Evolutionary conservation across 2,888 invertebrate genomes (phyloP).

Genomic region (Eurytoma adleriae): DNA sequence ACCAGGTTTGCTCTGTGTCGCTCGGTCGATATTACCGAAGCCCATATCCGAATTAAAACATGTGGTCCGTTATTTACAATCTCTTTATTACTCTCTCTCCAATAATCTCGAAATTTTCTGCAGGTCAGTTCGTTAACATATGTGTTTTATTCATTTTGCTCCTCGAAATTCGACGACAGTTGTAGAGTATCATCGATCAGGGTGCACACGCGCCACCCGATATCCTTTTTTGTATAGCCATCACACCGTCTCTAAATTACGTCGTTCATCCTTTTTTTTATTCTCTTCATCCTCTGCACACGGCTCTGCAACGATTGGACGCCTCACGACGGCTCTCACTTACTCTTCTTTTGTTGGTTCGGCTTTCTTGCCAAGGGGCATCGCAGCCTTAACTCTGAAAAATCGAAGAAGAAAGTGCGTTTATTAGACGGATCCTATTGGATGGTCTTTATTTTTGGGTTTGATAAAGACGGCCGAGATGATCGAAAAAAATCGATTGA

Average conservation of each 20-base stretch:
- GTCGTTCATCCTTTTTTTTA: constrained; percentile 51
- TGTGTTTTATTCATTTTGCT: constrained; percentile 28
- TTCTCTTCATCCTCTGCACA: constrained; percentile 49
- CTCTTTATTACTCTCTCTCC: constrained; percentile 44
- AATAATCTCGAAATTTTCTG: constrained; percentile 50
- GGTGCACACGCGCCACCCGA: constrained; percentile 51
- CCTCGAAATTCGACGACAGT: constrained; percentile 43
- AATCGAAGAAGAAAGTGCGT: constrained; percentile 3
- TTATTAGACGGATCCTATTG: background rate
- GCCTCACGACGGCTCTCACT: constrained; percentile 63
- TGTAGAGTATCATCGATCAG: constrained; percentile 10
- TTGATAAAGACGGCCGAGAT: constrained; percentile 1
- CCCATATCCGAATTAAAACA: constrained; percentile 52
- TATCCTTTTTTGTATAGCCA: constrained; percentile 50
- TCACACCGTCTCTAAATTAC: constrained; percentile 50
- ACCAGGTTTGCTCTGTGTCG: constrained; percentile 52
- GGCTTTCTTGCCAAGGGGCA: constrained; percentile 91
- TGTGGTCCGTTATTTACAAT: constrained; percentile 58
- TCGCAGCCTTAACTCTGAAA: constrained; percentile 89
- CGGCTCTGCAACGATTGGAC: constrained; percentile 55
- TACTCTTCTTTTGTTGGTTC: constrained; percentile 92
- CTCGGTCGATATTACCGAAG: constrained; percentile 48
- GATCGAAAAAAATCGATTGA: constrained; percentile 28
- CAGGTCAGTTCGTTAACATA: constrained; percentile 50
- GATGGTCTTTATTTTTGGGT: background rate